Base-by-base conservation (phyloP, 1,140 invertebrate species). In the Antheraea mylitta region DNA sequence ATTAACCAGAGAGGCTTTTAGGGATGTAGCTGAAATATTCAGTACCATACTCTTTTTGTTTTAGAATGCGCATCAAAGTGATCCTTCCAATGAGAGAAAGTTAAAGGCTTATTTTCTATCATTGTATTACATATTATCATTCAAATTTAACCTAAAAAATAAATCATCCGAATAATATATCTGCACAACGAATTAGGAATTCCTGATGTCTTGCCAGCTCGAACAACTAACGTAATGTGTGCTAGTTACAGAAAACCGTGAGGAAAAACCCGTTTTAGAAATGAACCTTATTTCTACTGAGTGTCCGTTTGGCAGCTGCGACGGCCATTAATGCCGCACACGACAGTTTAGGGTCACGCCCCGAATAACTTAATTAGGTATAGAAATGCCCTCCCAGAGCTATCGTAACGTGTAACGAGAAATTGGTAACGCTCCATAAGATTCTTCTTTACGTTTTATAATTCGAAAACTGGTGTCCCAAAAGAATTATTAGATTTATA, bases 271-370 rank as follows among this genome's bases (percentile, higher is more conserved):
- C 4, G 45, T 53, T 53, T 53, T 53, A 53, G 45, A 53, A 53
- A 53, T 53, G 45, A 16, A 53, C 45, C 45, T 53, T 53, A 53
- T 53, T 53, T 53, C 45, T 53, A 53, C 45, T 53, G 45, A 53
- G 45, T 53, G 60, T 61, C 60, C 60, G 30, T 61, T 61, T 61
- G 60, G 60, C 60, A 61, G 30, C 45, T 53, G 18, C 60, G 60
- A 16, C 60, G 9, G 19, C 60, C 60, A 61, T 61, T 61, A 61
- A 53, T 36, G 60, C 13, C 8, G 60, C 60, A 30, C 60, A 30
- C n/a, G 60, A 36, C 60, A 61, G 60, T 61, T 30, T 30, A 61
- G 58, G 58, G 58, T 60, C 58, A 61, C 60, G 18, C 60, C 60
- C 18, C 18, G 16, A 61, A 61, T 30, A 61, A 30, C 19, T 61